These are phyloP conservation scores for Drosophila orena DNA, from an alignment of 1,140 invertebrate species.

Conservation along the genomic window DNA sequence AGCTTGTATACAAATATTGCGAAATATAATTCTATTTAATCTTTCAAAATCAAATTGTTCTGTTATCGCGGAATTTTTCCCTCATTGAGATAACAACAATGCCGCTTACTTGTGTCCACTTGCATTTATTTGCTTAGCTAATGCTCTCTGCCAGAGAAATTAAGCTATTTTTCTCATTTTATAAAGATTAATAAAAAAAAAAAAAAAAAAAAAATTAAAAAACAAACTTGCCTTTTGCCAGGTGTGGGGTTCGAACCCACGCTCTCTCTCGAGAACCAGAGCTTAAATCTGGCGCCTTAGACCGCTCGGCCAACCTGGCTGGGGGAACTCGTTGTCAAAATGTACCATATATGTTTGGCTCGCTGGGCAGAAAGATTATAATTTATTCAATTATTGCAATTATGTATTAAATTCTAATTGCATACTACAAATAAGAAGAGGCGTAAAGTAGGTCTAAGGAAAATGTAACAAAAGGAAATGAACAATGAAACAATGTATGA, in stretches of 20 bases:
- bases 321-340: neutral
- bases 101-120: neutral
- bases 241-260: conserved; percentile 35
- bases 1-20: neutral
- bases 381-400: no score
- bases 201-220: neutral
- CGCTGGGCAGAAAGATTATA: no score
- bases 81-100: neutral
- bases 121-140: neutral
- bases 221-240: neutral
- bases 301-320: conserved; percentile 32
- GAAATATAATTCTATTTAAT: no score
- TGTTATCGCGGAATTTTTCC: neutral
- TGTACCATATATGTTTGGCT: neutral
- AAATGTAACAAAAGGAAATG: no score
- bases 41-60: no score
- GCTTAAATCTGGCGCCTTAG: conserved; percentile 36
- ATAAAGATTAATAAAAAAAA: neutral
- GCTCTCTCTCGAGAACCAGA: conserved; percentile 33
- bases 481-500: no score
- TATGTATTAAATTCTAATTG: no score
- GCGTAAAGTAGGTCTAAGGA: neutral
- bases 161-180: no score
- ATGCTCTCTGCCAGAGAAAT: neutral
- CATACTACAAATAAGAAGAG: neutral